These are phyloP conservation scores for Brienomyrus longianalis DNA, from an alignment of 2,113 vertebrate genomes.

Conservation along the genomic window DNA sequence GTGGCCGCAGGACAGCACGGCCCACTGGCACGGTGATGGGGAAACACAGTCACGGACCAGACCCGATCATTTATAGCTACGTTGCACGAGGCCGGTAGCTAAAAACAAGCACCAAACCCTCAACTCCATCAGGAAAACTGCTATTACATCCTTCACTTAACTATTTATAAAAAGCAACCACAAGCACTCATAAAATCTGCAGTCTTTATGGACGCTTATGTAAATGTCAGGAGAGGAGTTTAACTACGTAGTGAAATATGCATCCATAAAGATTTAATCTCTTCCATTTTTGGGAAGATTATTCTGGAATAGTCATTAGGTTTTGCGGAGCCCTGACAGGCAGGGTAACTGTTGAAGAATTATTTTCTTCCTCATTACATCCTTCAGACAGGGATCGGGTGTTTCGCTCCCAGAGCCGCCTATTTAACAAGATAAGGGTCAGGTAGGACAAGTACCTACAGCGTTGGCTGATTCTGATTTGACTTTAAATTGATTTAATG, in stretches of 20 bases:
- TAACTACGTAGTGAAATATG: neutral
- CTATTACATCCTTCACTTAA: neutral
- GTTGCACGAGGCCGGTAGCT: neutral
- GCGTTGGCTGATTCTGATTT: neutral
- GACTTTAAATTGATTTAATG: neutral
- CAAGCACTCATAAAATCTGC: neutral
- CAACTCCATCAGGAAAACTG: neutral
- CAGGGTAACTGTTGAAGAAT: neutral
- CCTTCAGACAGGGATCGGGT: neutral
- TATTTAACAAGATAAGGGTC: neutral
- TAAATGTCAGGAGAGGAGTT: neutral
- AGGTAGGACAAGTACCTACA: neutral
- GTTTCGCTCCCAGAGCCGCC: neutral
- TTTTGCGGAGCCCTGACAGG: neutral
- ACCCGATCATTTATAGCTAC: neutral
- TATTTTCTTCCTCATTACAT: neutral
- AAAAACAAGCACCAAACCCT: neutral
- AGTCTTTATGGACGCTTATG: neutral
- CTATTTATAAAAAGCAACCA: neutral
- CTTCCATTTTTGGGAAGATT: neutral
- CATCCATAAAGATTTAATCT: neutral
- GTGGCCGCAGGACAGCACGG: slow-evolving; percentile 91
- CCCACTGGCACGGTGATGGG: slow-evolving; percentile 67
- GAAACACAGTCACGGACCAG: neutral
- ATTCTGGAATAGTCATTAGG: neutral